Base-by-base conservation (phyloP, 2,797 vertebrate genomes). In the Scolopax rusticola region DNA sequence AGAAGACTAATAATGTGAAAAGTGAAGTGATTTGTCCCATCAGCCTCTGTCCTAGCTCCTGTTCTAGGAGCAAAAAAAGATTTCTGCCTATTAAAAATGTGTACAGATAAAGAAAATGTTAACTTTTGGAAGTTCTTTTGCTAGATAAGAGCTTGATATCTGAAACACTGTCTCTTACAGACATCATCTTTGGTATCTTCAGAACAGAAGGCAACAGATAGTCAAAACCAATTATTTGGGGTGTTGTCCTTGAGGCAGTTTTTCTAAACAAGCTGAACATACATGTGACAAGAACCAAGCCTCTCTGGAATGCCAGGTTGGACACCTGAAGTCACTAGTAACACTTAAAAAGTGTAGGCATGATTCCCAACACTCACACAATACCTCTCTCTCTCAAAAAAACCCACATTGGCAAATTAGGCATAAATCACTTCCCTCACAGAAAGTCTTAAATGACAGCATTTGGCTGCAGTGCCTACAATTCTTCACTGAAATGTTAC, bases 401-500 rank as follows among this genome's bases (percentile, higher is more conserved):
- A 95, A 33, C 68, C 79, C 54, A 85, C 79, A 70, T 54, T 90
- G 69, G 93, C 38, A 89, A 95, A 95, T 13, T 38, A 75, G 84
- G 59, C 74, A 89, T 83, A 86, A 96, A 96, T 96, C 73, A 87
- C 61, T 83, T 74, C 83, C 76, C 83, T 92, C 83, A 68, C 89
- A 93, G 81, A 96, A 95, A 83, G 91, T 79, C 69, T 83, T 89
- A 91, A 95, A 90, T 91, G 71, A 78, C 64, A 90, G 83, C 53
- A 87, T 89, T 63, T 86, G 82, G 71, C 64, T 68, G 80, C 60
- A 51, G 88, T 91, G 78, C 90, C 93, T 95, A 94, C 71, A 89
- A 86, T 89, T 91, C 71, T 77, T 81, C 87, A 94, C 54, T 82
- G 82, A 86, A 96, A 78, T 74, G 89, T 47, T 40, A 45, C 68